Conservation (phyloP, 2,888 invertebrate genomes). For the Drosophila basisetae region DNA sequence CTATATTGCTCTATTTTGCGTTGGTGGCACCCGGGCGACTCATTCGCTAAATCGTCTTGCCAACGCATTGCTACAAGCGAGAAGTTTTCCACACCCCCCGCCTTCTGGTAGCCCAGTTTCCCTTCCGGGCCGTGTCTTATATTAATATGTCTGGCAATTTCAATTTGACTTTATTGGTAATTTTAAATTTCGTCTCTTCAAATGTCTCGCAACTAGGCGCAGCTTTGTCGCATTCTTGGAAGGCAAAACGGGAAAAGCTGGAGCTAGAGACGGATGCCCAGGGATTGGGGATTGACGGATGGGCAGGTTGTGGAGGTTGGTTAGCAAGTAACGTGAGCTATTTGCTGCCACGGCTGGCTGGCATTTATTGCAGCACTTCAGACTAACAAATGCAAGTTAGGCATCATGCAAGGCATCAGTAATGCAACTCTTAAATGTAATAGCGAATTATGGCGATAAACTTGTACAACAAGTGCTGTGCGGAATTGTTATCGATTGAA, state of each 20-base stretch:
- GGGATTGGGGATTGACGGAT: background rate
- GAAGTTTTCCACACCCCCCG: background rate
- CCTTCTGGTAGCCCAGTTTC: background rate
- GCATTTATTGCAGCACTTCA: conserved; percentile 9
- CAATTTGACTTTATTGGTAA: conserved; percentile 82
- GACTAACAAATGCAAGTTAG: conserved; percentile 12
- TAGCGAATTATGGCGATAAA: conserved; percentile 1
- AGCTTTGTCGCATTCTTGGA: conserved; percentile 35
- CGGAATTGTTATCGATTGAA: background rate
- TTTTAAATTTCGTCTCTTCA: conserved; percentile 70
- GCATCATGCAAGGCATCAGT: conserved; percentile 9
- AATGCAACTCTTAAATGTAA: conserved; percentile 9
- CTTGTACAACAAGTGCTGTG: background rate
- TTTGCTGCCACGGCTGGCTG: conserved; percentile 4
- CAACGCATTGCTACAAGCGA: conserved; percentile 57
- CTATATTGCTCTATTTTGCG: conserved; percentile 20
- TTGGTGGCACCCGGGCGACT: conserved; percentile 68
- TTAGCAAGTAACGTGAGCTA: background rate
- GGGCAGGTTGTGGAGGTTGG: background rate
- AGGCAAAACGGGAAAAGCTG: background rate
- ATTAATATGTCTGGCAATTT: conserved; percentile 82
- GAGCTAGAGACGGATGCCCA: background rate
- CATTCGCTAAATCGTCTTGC: conserved; percentile 59
- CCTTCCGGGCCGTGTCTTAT: conserved; percentile 56
- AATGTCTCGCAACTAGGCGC: conserved; percentile 52